These are phyloP conservation scores for Propsilocerus akamusi DNA, from an alignment of 1,140 invertebrate species.

Conservation along the genomic window DNA sequence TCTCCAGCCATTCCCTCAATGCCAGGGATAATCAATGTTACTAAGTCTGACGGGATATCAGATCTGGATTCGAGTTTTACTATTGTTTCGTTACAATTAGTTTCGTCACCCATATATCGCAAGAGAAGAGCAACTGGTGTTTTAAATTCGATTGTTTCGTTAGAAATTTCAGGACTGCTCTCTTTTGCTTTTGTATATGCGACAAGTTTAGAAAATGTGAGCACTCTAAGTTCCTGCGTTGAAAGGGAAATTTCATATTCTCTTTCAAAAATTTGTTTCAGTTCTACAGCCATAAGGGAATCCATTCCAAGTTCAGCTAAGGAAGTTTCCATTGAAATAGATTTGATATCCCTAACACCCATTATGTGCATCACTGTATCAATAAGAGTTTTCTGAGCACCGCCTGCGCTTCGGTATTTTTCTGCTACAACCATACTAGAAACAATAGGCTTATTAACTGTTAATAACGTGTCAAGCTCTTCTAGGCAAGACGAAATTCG, in stretches of 20 bases:
- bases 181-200: slow-evolving; percentile 24
- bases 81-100: slow-evolving; percentile 13
- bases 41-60: slow-evolving; percentile 19
- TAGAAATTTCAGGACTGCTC: slow-evolving; percentile 16
- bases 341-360: slow-evolving; percentile 29
- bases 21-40: slow-evolving; percentile 54
- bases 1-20: slow-evolving; percentile 48
- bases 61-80: slow-evolving; percentile 18
- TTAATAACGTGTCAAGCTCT: slow-evolving; percentile 41
- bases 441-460: slow-evolving; percentile 38
- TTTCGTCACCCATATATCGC: slow-evolving; percentile 33
- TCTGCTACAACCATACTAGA: slow-evolving; percentile 54
- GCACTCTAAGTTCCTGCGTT: slow-evolving; percentile 47
- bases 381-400: slow-evolving; percentile 31
- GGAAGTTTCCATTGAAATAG: slow-evolving; percentile 28
- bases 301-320: slow-evolving; percentile 68
- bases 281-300: slow-evolving; percentile 68
- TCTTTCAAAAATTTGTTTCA: slow-evolving; percentile 59
- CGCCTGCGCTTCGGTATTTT: slow-evolving; percentile 29
- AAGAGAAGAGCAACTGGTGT: slow-evolving; percentile 26
- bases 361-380: slow-evolving; percentile 36
- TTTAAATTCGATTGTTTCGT: slow-evolving; percentile 22
- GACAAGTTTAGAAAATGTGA: slow-evolving; percentile 30
- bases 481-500: slow-evolving; percentile 51
- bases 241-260: slow-evolving; percentile 55